phyloP scores from a whole-genome alignment of 2,113 vertebrate species.

The Lampris incognitus region DNA sequence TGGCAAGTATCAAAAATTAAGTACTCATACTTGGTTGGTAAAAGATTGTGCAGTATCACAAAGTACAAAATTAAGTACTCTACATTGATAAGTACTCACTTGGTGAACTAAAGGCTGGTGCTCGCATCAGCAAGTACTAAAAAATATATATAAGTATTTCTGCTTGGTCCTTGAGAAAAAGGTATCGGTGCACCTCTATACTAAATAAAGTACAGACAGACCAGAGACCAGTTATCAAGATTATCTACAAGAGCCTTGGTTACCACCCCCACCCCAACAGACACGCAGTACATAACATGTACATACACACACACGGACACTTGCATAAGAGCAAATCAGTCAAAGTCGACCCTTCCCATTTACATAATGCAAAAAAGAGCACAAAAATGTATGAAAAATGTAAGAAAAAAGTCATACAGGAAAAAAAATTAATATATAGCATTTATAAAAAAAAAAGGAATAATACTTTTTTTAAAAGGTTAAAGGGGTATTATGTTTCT shows the following conservation, averaged over 20 bases:
- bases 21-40: slow-evolving; percentile 34
- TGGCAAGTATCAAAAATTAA: slow-evolving; percentile 34
- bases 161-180: slow-evolving; percentile 13
- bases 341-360: slow-evolving; percentile 58
- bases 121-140: slow-evolving; percentile 37
- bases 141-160: background rate
- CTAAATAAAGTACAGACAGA: slow-evolving; percentile 58
- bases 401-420: slow-evolving; percentile 63
- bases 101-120: slow-evolving; percentile 57
- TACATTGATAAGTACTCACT: background rate
- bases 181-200: slow-evolving; percentile 10
- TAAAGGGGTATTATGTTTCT: slow-evolving; percentile 47
- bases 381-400: slow-evolving; percentile 77
- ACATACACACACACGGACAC: slow-evolving; percentile 61
- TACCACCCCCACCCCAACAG: slow-evolving; percentile 22
- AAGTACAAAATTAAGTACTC: slow-evolving; percentile 31
- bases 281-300: slow-evolving; percentile 47
- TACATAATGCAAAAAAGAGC: slow-evolving; percentile 69
- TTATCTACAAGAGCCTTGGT: slow-evolving; percentile 53
- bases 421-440: slow-evolving; percentile 70
- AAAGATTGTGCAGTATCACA: slow-evolving; percentile 7
- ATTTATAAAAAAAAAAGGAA: slow-evolving; percentile 73
- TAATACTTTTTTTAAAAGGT: slow-evolving; percentile 80
- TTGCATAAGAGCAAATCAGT: slow-evolving; percentile 78
- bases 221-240: slow-evolving; percentile 61